Conservation (phyloP, 2,113 vertebrate species). For the Limnothrissa miodon region DNA sequence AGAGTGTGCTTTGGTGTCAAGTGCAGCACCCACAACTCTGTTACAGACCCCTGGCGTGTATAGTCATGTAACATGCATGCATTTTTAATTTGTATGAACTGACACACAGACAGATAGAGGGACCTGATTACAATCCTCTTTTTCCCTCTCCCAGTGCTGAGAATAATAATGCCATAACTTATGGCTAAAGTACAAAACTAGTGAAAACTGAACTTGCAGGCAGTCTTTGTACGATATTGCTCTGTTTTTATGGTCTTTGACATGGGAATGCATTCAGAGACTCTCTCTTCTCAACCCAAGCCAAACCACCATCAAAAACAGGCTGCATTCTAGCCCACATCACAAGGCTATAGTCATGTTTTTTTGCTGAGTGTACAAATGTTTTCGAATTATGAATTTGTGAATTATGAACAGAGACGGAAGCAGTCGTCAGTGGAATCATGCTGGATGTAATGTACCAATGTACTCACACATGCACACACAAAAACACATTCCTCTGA, state of each 20-base stretch:
- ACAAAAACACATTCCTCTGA: no score
- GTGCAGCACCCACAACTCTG: neutral
- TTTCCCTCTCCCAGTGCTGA: no score
- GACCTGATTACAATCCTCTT: no score
- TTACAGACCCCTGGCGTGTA: no score
- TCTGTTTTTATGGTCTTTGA: neutral
- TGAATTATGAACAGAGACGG: neutral
- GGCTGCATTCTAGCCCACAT: neutral
- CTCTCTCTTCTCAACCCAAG: neutral
- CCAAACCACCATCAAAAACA: neutral
- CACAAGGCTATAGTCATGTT: neutral
- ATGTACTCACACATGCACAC: no score
- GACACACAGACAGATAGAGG: no score
- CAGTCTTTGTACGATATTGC: no score
- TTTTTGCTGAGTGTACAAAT: neutral
- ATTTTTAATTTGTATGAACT: no score
- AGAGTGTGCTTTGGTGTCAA: neutral
- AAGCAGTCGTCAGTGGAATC: neutral
- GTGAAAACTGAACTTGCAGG: neutral
- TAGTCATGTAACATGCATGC: no score
- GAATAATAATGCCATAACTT: neutral
- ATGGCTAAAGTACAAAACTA: neutral
- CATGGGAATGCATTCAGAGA: neutral
- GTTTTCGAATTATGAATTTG: neutral
- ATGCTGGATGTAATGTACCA: no score